Evolutionary conservation across 1,140 invertebrate genomes (phyloP).

Genomic region (Cydia strobilella): DNA sequence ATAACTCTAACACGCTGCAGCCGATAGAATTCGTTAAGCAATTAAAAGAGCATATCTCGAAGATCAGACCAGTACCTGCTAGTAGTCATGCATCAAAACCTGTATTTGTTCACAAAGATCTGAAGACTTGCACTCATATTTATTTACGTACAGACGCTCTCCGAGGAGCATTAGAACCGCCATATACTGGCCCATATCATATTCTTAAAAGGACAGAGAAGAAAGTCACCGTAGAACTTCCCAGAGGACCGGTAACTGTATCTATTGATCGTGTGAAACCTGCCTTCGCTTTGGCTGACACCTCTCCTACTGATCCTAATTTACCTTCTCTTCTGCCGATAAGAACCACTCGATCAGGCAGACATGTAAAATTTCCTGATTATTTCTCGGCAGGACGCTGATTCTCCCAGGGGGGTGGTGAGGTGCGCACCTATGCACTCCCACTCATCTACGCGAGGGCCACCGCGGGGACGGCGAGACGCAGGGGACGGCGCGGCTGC

Average conservation of each 20-base stretch:
- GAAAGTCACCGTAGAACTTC: background rate
- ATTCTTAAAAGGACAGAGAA: background rate
- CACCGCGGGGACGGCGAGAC: too few species aligned
- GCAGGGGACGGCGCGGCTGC: too few species aligned
- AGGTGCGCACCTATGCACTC: too few species aligned
- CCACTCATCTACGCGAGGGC: too few species aligned
- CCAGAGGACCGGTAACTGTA: background rate
- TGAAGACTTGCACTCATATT: background rate
- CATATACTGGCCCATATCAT: too few species aligned
- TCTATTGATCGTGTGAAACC: slow-evolving; percentile 21
- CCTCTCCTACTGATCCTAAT: background rate
- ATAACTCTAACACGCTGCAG: background rate
- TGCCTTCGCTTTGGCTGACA: background rate
- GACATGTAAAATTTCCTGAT: background rate
- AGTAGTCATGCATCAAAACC: slow-evolving; percentile 28
- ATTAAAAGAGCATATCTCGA: slow-evolving; percentile 35
- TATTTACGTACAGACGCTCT: background rate
- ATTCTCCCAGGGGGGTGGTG: background rate
- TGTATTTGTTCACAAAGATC: slow-evolving; percentile 25
- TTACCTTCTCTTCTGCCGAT: background rate
- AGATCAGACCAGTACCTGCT: slow-evolving; percentile 33
- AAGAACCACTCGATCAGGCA: background rate
- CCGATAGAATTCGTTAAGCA: slow-evolving; percentile 33
- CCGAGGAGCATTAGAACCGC: slow-evolving; percentile 3
- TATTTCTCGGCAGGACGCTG: background rate